Evolutionary conservation across 2,113 vertebrate species (phyloP), one percentile per base, ranked within the genome.

Genomic region (Ia io): DNA sequence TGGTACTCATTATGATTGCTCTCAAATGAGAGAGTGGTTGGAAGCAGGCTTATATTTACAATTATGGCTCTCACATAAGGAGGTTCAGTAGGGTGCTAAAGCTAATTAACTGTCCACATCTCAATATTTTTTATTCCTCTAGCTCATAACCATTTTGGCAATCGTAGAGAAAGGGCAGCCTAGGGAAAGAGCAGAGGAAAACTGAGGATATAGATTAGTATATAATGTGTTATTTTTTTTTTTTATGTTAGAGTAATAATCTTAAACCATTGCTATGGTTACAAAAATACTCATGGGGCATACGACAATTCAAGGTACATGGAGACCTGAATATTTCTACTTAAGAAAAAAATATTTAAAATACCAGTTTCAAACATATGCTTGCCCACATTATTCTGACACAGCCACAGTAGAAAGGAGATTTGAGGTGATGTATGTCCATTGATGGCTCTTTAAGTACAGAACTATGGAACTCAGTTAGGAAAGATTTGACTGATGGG

Each of bases 1-100:
- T 94, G 95, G 93, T 95, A 16, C 93, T 97, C 42, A 0, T 95
- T 96, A 97, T 5, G 51, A 95, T 71, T 84, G 90, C 86, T 96
- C 84, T 97, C 67, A 80, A 89, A 95, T 88, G 94, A 95, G 71
- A 96, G 84, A 85, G 80, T 63, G 90, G 56, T 87, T 96, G 95
- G 96, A 95, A 97, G 90, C 90, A 96, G 82, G 91, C 95, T 97
- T 96, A 32, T 94, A 89, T 96, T 96, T 97, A 94, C 92, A 97
- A 92, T 95, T 90, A 97, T 23, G 47, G 47, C 84, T 96, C 59
- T 97, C 91, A 77, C 86, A 95, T 87, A 88, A 86, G 85, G 76
- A 94, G 88, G 74, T 95, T 95, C 93, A 94, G 78, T 94, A 94
- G 86, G 88, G 88, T 94, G 96, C 93, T 94, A 89, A 96, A 96